Evolutionary conservation across 1,140 invertebrate species (phyloP).

Genomic region (Paraescarpia echinospica): DNA sequence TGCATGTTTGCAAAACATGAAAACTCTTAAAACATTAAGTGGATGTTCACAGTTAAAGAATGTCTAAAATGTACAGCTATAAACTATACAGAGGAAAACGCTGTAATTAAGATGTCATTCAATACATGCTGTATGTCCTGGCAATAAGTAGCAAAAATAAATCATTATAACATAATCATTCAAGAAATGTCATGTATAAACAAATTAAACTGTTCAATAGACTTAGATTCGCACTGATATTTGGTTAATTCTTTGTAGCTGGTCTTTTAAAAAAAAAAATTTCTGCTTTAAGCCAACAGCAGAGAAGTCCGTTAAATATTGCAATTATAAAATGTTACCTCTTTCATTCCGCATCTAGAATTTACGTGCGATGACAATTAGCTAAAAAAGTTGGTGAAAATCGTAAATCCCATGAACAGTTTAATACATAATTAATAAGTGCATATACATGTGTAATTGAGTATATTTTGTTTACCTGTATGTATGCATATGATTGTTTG

Average conservation of each 20-base stretch:
- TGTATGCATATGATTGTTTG: background rate
- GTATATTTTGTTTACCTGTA: background rate
- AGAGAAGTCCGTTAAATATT: background rate
- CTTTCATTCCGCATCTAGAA: background rate
- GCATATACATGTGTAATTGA: background rate
- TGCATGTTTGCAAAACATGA: background rate
- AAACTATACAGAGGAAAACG: background rate
- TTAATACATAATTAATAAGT: background rate
- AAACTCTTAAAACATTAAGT: background rate
- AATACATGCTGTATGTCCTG: background rate
- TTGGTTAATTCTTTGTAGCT: too few species aligned
- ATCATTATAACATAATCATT: background rate
- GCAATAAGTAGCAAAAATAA: background rate
- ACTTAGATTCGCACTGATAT: too few species aligned
- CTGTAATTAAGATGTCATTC: background rate
- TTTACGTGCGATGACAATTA: background rate
- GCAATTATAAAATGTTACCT: too few species aligned
- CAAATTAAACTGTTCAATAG: too few species aligned
- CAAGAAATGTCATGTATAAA: background rate
- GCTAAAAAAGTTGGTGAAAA: background rate
- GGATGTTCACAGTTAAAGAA: background rate
- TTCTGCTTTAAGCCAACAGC: background rate
- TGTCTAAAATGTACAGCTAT: background rate
- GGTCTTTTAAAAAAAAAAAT: background rate
- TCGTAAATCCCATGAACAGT: background rate